Base-by-base conservation (phyloP, 2,888 invertebrate genomes). In the Drosophila pegasa region DNA sequence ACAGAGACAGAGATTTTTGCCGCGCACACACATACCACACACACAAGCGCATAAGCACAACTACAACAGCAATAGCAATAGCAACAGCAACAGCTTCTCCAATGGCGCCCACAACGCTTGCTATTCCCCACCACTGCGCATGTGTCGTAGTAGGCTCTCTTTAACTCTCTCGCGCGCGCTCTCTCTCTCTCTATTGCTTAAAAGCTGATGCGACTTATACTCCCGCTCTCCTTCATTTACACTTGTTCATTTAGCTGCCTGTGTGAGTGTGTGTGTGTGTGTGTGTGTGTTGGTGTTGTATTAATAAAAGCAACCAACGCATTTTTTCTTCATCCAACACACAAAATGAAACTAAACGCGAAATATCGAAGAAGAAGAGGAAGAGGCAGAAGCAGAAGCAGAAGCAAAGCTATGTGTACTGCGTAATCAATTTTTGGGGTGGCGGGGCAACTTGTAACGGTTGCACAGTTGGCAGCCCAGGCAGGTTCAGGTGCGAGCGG, bases 231-330 rank as follows among this genome's bases (percentile, higher is more conserved):
- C 55, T 51, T 61, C 69, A 67, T 71, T 75, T 80, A 76, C 76
- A 80, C 80, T 79, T 79, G 75, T 75, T 71, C 72, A 55, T 43
- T 55, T 55, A 22, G 25, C 25, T 37, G 27, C 31, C 7, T 20
- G n/a, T 45, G 20, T 38, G 37, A 62, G 27, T 47, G 10, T 22
- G 14, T 41, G 16, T 43, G 38, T 59, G 40, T 52, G 40, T 56
- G 40, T 66, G 8, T 14, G 41, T 38, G 59, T 78, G 58, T 76
- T 64, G 59, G 75, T 80, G 76, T 75, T 67, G 82, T 84, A 85
- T 83, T 85, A 83, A 82, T 83, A 83, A 83, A 84, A 85, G 83
- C 83, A 83, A 83, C 85, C 83, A 80, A 83, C 83, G 83, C 83
- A 83, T 82, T 85, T 85, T 85, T 83, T 82, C 71, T 71, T 71